Conservation (phyloP, 2,113 vertebrate genomes). For the Indicator maculatus region DNA sequence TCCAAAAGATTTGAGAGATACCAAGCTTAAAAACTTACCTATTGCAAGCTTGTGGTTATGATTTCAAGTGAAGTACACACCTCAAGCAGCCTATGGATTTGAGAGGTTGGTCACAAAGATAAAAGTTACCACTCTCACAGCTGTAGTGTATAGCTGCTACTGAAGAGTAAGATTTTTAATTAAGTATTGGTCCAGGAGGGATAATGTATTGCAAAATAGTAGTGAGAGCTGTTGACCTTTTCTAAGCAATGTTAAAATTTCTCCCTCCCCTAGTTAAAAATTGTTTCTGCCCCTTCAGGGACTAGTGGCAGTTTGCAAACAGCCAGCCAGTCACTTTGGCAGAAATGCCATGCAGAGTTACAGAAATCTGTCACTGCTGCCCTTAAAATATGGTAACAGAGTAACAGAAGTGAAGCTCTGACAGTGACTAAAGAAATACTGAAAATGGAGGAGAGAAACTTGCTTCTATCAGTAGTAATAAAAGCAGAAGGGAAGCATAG, state of each 20-base stretch:
- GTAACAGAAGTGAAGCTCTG: not conserved
- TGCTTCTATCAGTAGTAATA: not conserved
- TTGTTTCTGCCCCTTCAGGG: not conserved
- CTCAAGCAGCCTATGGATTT: not conserved
- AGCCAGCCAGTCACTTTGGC: not conserved
- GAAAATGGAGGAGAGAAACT: not conserved
- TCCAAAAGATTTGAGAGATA: not conserved
- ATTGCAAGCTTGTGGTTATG: not conserved
- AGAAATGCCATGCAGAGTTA: not conserved
- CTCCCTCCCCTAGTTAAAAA: not conserved
- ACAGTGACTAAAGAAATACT: not conserved
- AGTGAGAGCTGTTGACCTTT: not conserved
- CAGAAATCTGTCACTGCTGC: not conserved
- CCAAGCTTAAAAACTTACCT: not conserved
- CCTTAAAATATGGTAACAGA: not conserved
- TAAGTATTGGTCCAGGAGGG: not conserved
- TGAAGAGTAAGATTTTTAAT: not conserved
- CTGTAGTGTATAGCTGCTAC: not conserved
- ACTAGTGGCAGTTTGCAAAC: not conserved
- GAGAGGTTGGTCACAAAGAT: not conserved
- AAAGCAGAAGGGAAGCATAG: not conserved
- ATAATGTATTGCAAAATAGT: not conserved
- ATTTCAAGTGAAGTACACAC: not conserved
- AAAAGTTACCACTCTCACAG: not conserved
- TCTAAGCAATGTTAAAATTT: not conserved